Base-by-base conservation (phyloP, 2,113 vertebrate species). In the Oncorhynchus kisutch region DNA sequence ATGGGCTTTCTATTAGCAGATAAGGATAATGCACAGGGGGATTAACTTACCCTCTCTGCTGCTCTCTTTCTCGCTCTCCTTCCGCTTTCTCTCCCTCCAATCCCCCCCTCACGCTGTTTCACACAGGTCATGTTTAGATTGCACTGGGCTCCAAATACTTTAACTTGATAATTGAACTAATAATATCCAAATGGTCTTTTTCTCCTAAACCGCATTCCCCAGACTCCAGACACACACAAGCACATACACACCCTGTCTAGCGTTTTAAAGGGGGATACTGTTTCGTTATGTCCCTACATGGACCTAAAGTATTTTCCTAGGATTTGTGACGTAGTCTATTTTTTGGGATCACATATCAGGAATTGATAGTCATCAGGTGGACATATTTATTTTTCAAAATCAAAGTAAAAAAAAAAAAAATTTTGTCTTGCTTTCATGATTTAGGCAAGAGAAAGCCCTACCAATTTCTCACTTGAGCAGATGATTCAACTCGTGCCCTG, bases 251-350 rank as follows among this genome's bases (percentile, higher is more conserved):
- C 39, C 16, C 4, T 4, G 29, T 65, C 59, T 13, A 34, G 16
- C 51, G 1, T 54, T 27, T 54, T 14, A 54, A 16, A 54, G 51
- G 60, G 74, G 49, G 81, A 72, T 77, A 72, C 29, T 54, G 71
- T 85, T 79, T 71, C 75, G 69, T 51, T 82, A 85, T 81, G 77
- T 34, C 90, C 91, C 73, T 92, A 91, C 75, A 91, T 91, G 91
- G 91, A 78, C 54, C 80, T 76, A 2, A 54, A 49, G 34, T 74
- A 39, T 77, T 84, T 45, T 45, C 72, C 34, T 71, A 22, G 49
- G 70, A 66, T 70, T 73, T 75, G 66, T 34, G 3, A 51, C 3
- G 14, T 51, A 14, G 4, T 51, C 72, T 81, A 75, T 82, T 86
- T 86, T 27, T 74, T 74, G 74, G 81, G 85, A 74, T 70, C 20